These are phyloP conservation scores for Oncorhynchus nerka DNA, from an alignment of 2,113 vertebrate species.

Conservation along the genomic window DNA sequence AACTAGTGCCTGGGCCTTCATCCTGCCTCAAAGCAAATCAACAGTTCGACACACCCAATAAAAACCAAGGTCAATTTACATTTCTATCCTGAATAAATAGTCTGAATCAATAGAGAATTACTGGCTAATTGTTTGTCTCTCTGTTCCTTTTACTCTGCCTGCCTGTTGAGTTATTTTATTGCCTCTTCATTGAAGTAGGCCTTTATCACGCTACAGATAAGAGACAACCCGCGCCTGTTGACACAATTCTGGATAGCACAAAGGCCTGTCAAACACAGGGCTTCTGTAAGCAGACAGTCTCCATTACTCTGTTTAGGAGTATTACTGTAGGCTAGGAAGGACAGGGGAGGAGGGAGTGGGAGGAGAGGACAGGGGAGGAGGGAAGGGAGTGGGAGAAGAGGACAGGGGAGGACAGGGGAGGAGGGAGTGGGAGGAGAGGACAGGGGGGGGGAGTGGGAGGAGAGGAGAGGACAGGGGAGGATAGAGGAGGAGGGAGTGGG, in stretches of 20 bases:
- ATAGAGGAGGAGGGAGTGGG: not conserved
- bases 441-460: too few relatives aligned
- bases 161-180: constrained; percentile 68
- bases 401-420: too few relatives aligned
- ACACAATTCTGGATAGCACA: constrained; percentile 69
- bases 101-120: constrained; percentile 65
- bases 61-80: constrained; percentile 28
- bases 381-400: too few relatives aligned
- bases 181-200: constrained; percentile 61
- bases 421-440: too few relatives aligned
- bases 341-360: too few relatives aligned
- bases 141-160: constrained; percentile 48
- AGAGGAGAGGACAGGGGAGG: too few relatives aligned
- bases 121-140: constrained; percentile 61
- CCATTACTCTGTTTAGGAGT: constrained; percentile 55
- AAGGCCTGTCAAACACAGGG: constrained; percentile 73
- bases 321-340: constrained; percentile 57
- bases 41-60: not conserved
- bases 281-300: constrained; percentile 73
- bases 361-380: too few relatives aligned
- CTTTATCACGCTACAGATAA: constrained; percentile 76
- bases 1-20: too few relatives aligned
- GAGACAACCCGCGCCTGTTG: constrained; percentile 69
- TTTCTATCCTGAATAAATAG: constrained; percentile 62
- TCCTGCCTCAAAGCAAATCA: not conserved